Conservation (phyloP, 37 sponge, comb jelly and placozoan genomes). For the Beroe ovata region DNA sequence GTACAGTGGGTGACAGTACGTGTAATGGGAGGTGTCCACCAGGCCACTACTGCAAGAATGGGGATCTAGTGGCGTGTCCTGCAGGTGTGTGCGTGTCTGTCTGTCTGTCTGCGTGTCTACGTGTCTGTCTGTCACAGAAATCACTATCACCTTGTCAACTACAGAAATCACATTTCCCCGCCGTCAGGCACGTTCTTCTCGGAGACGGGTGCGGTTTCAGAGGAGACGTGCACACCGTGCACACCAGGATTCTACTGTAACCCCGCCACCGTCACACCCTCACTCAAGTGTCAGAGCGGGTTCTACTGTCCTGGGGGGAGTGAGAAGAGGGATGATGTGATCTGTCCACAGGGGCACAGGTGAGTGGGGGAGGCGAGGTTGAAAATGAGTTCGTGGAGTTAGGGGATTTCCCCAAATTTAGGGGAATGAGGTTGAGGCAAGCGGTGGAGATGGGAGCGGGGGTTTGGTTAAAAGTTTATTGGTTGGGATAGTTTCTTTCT, state of each 20-base stretch:
- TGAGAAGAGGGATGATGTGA: neutral
- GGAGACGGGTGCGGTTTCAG: slow-evolving; percentile 5
- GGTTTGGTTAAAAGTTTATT: too few relatives aligned
- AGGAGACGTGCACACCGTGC: neutral
- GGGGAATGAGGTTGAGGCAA: too few relatives aligned
- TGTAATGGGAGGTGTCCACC: slow-evolving; percentile 57
- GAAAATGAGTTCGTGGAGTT: too few relatives aligned
- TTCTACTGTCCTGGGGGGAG: slow-evolving; percentile 66
- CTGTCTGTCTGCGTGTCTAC: too few relatives aligned
- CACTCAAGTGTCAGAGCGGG: slow-evolving; percentile 7
- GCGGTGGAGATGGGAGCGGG: too few relatives aligned
- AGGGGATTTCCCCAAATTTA: too few relatives aligned
- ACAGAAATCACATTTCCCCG: neutral
- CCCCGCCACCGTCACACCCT: slow-evolving; percentile 24
- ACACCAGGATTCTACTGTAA: slow-evolving; percentile 52
- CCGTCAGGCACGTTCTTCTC: slow-evolving; percentile 1
- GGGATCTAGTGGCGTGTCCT: neutral
- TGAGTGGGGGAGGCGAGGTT: neutral
- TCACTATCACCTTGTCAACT: too few relatives aligned
- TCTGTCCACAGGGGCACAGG: neutral
- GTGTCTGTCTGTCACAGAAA: too few relatives aligned
- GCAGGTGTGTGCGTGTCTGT: slow-evolving; percentile 56
- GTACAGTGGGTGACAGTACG: neutral
- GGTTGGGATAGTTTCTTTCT: too few relatives aligned
- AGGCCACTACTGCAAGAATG: slow-evolving; percentile 46